Conservation (phyloP, 2,113 vertebrate genomes). For the Piaya cayana region DNA sequence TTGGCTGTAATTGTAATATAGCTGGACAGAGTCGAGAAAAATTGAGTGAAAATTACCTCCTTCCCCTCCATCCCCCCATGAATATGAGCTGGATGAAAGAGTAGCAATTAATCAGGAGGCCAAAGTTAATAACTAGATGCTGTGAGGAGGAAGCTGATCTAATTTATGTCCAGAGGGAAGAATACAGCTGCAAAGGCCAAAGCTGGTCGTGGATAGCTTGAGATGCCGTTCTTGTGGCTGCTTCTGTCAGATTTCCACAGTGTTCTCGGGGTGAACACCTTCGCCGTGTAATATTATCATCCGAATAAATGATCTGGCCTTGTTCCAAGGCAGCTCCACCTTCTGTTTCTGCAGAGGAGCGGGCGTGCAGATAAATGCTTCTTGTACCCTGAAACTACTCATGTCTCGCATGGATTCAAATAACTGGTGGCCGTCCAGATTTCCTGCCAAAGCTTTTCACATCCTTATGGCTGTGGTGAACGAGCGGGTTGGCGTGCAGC, state of each 20-base stretch:
- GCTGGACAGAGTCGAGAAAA: neutral
- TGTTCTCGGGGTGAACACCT: neutral
- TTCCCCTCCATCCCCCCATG: no score
- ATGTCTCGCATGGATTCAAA: neutral
- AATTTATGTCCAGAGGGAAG: neutral
- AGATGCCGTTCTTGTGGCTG: neutral
- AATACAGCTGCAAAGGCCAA: neutral
- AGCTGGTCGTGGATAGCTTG: neutral
- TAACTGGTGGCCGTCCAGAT: neutral
- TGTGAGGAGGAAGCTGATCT: neutral
- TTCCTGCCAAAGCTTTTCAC: neutral
- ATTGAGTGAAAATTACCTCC: no score
- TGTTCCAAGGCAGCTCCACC: neutral
- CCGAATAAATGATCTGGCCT: neutral
- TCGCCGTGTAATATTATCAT: neutral
- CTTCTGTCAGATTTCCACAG: neutral
- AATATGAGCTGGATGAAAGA: neutral
- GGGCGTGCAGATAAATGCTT: neutral
- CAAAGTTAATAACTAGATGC: neutral
- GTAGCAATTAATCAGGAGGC: neutral
- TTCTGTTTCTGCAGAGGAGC: neutral
- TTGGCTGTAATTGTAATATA: neutral
- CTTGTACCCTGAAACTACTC: neutral
- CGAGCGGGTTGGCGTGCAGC: neutral
- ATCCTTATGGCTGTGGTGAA: no score